Evolutionary conservation across 2,113 vertebrate species (phyloP), one percentile per base, ranked within the genome.

Genomic region (Oncorhynchus nerka): DNA sequence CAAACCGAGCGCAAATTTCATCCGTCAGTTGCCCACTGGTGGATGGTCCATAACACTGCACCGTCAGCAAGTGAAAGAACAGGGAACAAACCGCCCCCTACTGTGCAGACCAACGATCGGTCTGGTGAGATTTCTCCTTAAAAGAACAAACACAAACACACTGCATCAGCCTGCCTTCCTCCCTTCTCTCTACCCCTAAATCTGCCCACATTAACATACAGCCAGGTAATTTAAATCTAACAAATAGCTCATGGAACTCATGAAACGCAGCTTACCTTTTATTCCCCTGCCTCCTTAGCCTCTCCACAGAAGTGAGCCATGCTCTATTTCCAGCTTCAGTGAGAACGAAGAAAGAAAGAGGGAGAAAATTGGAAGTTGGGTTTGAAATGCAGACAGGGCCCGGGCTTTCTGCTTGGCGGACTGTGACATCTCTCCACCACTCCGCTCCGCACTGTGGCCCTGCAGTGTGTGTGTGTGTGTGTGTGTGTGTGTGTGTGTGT

Each of bases 311-410:
- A 80, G 88, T 92, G 91, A 89, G 74, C 90, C 84, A 77, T 92
- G 93, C 94, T 95, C 93, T 95, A 94, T 96, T 97, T 97, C 92
- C 89, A 93, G 93, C 91, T 94, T 94, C 94, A 94, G 83, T 95
- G 92, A 94, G 93, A 93, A 93, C 71, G 92, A 88, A 92, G 90
- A 89, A 82, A 93, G 92, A 93, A 94, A 92, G 90, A 82, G 81
- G 86, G 79, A 84, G 87, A 59, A 82, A 91, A 93, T 89, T 90
- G 89, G 86, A 94, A 93, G 90, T 95, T 95, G 93, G 92, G 92
- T 95, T 96, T 96, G 95, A 96, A 95, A 97, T 95, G 94, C 95
- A 96, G 95, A 95, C 93, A 94, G 94, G 39, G 94, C 94, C 92
- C 89, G 87, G 51, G 93, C 83, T 93, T 97, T 97, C 94, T 95